Percentiles rank a stretch among this genome's conserved stretches.
Conservation (phyloP, 2,888 invertebrate genomes). For the Cremastobaeus sp. region DNA sequence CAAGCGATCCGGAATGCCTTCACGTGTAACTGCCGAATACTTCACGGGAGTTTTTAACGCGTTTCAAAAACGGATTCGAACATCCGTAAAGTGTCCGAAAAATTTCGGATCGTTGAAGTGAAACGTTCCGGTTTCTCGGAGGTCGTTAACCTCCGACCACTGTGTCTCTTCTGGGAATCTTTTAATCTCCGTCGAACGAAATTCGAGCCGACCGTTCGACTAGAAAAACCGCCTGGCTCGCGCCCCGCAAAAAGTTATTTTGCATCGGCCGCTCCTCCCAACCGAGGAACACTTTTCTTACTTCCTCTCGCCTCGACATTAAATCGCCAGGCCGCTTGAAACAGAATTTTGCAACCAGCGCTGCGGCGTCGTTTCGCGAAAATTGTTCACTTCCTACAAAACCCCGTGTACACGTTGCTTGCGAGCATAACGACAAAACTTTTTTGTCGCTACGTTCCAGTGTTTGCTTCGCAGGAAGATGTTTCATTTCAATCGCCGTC, state of each 20-base stretch:
- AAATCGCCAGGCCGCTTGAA: constrained; percentile 12
- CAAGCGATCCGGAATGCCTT: constrained; percentile 12
- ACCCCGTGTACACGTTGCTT: constrained; percentile 24
- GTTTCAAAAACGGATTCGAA: constrained; percentile 44
- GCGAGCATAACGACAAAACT: constrained; percentile 40
- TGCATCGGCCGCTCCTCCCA: constrained; percentile 18
- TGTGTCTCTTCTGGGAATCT: constrained; percentile 36
- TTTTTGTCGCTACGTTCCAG: constrained; percentile 52
- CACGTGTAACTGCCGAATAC: constrained; percentile 14
- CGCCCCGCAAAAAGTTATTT: constrained; percentile 33
- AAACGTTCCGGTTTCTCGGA: constrained; percentile 56
- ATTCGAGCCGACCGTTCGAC: constrained; percentile 33
- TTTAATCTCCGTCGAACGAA: constrained; percentile 43
- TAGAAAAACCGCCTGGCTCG: constrained; percentile 38
- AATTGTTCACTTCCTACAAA: constrained; percentile 53
- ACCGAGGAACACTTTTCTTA: constrained; percentile 24
- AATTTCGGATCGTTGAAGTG: constrained; percentile 51
- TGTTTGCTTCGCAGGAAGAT: constrained; percentile 47
- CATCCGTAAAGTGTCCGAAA: constrained; percentile 55
- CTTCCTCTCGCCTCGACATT: constrained; percentile 26
- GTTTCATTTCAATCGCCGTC: constrained; percentile 22
- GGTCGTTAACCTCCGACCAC: constrained; percentile 52
- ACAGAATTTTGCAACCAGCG: constrained; percentile 43
- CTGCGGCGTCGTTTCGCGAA: constrained; percentile 43
- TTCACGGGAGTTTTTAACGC: constrained; percentile 37